Percentiles rank a stretch among this genome's conserved stretches.
Conservation (phyloP, 1,140 invertebrate genomes). For the Andricus grossulariae region DNA sequence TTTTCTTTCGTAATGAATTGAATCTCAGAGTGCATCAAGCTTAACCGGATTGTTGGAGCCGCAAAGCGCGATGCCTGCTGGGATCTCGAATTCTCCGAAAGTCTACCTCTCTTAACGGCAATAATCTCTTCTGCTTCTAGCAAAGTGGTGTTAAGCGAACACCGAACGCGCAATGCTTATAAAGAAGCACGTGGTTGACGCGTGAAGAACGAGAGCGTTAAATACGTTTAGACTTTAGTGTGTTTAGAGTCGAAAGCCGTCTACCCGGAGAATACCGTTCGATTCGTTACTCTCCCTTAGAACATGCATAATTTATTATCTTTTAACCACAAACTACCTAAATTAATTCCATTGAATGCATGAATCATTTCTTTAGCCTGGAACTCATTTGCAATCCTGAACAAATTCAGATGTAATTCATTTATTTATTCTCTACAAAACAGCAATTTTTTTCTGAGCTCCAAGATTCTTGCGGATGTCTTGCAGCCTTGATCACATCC, state of each 20-base stretch:
- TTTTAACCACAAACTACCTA: not conserved
- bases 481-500: not conserved
- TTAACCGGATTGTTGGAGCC: not conserved
- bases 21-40: not conserved
- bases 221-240: not conserved
- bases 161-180: not conserved
- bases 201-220: not conserved
- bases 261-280: not conserved
- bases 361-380: too few species aligned
- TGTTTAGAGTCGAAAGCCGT: not conserved
- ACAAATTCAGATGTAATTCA: too few species aligned
- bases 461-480: too few species aligned
- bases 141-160: conserved; percentile 19
- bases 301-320: not conserved
- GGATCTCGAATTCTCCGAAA: conserved; percentile 4
- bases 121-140: conserved; percentile 14
- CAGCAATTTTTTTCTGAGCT: too few species aligned
- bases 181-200: not conserved
- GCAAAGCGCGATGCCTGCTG: not conserved
- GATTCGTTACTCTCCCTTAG: not conserved
- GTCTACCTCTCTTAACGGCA: conserved; percentile 24
- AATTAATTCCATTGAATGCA: not conserved
- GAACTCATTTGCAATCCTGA: too few species aligned
- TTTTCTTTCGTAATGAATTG: not conserved
- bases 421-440: too few species aligned